These are phyloP conservation scores for Protonemura montana DNA, from an alignment of 2,888 invertebrate genomes.

Conservation along the genomic window DNA sequence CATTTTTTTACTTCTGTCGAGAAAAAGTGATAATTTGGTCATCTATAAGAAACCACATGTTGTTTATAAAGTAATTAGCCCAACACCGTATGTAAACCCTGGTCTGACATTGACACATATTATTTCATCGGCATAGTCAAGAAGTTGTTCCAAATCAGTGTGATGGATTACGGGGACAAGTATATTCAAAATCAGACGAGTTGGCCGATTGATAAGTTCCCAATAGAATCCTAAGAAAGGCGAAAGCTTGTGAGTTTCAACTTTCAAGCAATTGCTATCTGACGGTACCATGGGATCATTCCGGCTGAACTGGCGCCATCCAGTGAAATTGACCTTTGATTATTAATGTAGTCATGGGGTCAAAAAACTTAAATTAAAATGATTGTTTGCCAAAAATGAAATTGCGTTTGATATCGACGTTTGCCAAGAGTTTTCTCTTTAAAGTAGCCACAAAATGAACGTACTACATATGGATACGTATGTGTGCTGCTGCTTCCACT, in stretches of 20 bases:
- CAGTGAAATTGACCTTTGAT: conserved; percentile 22
- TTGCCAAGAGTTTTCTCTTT: conserved; percentile 25
- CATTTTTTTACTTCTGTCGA: too few species aligned
- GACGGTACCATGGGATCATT: neutral
- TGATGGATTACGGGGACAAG: neutral
- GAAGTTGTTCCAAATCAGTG: neutral
- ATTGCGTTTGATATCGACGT: neutral
- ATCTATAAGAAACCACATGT: too few species aligned
- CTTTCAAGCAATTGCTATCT: neutral
- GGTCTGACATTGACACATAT: neutral
- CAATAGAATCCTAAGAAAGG: neutral
- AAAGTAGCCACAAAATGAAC: neutral
- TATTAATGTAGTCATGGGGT: neutral
- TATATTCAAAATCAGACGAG: neutral
- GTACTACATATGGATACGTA: neutral
- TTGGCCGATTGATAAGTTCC: neutral
- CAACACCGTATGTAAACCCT: too few species aligned
- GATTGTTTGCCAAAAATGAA: conserved; percentile 18
- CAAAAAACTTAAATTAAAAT: conserved; percentile 4
- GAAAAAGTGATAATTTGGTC: too few species aligned
- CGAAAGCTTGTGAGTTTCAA: neutral
- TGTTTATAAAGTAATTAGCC: too few species aligned
- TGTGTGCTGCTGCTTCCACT: neutral
- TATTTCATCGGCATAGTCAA: neutral
- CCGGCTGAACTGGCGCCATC: neutral